phyloP scores from a whole-genome alignment of 2,113 vertebrate species.

The Megaleporinus macrocephalus region DNA sequence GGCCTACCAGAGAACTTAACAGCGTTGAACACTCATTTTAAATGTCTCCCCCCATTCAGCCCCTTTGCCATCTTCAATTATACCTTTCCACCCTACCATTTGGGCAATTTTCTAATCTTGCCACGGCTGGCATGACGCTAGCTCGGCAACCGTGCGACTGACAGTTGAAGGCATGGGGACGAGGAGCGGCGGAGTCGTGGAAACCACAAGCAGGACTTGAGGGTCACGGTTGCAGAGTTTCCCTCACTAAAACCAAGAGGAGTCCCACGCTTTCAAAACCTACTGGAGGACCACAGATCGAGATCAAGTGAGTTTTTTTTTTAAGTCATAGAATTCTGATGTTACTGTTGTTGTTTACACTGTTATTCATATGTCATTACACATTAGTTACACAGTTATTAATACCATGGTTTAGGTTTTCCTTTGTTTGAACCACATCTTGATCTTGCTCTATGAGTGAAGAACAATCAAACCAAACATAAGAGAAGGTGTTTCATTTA shows the following conservation, averaged over 20 bases:
- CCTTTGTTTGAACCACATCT: background rate
- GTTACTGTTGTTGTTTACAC: background rate
- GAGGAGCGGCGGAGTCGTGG: constrained; percentile 14
- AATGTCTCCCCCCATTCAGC: constrained; percentile 93
- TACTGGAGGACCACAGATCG: background rate
- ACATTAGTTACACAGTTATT: background rate
- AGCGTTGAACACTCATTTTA: constrained; percentile 95
- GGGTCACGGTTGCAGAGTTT: constrained; percentile 48
- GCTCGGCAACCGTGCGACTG: constrained; percentile 84
- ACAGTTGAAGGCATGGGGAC: constrained; percentile 90
- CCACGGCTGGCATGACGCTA: constrained; percentile 49
- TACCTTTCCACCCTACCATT: constrained; percentile 98
- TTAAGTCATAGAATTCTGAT: background rate
- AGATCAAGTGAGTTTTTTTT: background rate
- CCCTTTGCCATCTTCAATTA: constrained; percentile 98
- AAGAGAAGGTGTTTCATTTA: background rate
- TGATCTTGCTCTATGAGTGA: background rate
- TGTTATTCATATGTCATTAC: background rate
- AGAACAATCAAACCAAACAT: background rate
- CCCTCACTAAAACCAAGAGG: background rate
- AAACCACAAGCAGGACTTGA: constrained; percentile 52
- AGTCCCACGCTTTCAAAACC: background rate
- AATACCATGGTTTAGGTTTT: background rate
- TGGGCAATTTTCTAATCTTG: constrained; percentile 94
- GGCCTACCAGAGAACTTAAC: constrained; percentile 88